Evolutionary conservation across 1,140 invertebrate species (phyloP).

Genomic region (Calliopsis andreniformis): DNA sequence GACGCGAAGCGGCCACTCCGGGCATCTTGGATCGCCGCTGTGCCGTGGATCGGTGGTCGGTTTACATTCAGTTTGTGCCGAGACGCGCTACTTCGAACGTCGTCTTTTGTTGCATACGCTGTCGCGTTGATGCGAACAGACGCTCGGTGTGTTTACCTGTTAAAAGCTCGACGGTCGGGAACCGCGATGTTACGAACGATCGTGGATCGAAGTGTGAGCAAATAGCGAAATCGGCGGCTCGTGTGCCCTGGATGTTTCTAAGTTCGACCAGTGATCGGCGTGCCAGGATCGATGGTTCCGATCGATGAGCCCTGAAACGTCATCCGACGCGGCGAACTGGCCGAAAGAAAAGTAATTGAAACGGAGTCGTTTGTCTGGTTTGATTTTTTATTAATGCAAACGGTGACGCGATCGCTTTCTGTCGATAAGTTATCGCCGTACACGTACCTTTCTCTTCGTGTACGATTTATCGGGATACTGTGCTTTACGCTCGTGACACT

Average conservation of each 20-base stretch:
- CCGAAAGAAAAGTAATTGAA: constrained; percentile 22
- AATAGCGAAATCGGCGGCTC: not conserved
- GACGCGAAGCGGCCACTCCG: constrained; percentile 26
- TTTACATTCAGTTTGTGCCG: constrained; percentile 42
- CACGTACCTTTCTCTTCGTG: not conserved
- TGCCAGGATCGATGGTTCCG: not conserved
- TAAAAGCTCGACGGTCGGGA: not conserved
- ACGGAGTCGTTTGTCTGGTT: constrained; percentile 44
- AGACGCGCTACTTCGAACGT: constrained; percentile 33
- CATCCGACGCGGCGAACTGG: constrained; percentile 3
- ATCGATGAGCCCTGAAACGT: constrained; percentile 28
- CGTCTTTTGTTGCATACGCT: not conserved
- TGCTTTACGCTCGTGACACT: constrained; percentile 28
- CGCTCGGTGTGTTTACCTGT: not conserved
- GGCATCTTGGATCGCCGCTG: constrained; percentile 48
- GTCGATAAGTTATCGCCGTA: constrained; percentile 8
- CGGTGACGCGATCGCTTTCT: not conserved
- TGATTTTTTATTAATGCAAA: constrained; percentile 4
- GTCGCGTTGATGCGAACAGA: not conserved
- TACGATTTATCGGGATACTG: not conserved
- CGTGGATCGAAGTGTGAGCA: not conserved
- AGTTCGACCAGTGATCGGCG: not conserved
- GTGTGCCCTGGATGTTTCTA: not conserved
- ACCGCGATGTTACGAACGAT: not conserved
- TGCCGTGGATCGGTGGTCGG: constrained; percentile 34